These are phyloP conservation scores for Diloba caeruleocephala DNA, from an alignment of 2,888 invertebrate species.

Conservation along the genomic window DNA sequence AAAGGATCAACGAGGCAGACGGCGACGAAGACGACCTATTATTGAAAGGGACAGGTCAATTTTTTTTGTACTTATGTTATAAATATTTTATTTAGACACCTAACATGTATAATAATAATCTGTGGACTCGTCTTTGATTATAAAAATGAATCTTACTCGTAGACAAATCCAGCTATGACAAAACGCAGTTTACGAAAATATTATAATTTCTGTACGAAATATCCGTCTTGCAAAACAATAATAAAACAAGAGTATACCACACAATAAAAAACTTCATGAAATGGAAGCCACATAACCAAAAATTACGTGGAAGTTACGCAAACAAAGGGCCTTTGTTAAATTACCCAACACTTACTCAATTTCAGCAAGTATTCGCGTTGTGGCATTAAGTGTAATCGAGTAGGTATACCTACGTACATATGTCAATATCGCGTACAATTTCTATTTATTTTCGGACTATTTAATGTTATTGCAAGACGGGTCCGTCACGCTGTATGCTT, in stretches of 20 bases:
- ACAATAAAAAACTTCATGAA: constrained; percentile 6
- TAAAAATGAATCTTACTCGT: too few species aligned
- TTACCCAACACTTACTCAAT: neutral
- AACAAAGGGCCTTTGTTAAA: constrained; percentile 28
- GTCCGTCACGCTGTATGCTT: too few species aligned
- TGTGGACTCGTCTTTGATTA: too few species aligned
- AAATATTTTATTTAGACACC: too few species aligned
- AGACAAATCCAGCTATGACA: too few species aligned
- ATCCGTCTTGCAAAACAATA: constrained; percentile 4
- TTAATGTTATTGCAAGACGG: too few species aligned
- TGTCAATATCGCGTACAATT: too few species aligned
- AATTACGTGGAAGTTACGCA: constrained; percentile 12
- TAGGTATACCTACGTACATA: too few species aligned
- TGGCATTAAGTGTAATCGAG: too few species aligned
- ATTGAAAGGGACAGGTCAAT: constrained; percentile 74
- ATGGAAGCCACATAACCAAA: constrained; percentile 19
- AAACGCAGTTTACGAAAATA: too few species aligned
- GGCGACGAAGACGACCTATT: constrained; percentile 71
- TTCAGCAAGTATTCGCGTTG: neutral
- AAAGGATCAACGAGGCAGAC: constrained; percentile 72
- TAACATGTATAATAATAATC: too few species aligned
- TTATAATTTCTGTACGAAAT: neutral
- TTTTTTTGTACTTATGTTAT: constrained; percentile 2
- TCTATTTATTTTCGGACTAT: too few species aligned
- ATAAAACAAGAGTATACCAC: constrained; percentile 15